Evolutionary conservation across 2,797 vertebrate genomes (phyloP), one percentile per base, ranked within the genome.

Genomic region (Mormyrus hasselquistii): DNA sequence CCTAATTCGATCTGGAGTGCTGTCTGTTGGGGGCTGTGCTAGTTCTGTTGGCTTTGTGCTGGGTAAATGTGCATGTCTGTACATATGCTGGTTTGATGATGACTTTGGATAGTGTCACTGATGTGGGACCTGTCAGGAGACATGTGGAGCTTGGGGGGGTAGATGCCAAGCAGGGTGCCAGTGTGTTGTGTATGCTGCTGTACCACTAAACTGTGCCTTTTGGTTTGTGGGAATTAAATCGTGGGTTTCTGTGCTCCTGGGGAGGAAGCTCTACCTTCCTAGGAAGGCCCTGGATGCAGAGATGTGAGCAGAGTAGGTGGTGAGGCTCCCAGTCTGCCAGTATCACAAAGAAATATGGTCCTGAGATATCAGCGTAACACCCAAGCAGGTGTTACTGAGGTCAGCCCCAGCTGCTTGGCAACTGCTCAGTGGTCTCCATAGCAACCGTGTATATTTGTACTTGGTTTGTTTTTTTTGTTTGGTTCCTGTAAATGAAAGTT

Each of bases 401-500:
- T 88, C 82, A 82, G 88, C 90, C 90, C 52, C 52, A 53, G 91
- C 91, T 92, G 91, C 91, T 89, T 93, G 83, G 92, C 91, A 92
- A 93, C 93, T 89, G 59, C 90, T 85, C 55, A 38, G 85, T 57
- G 87, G 89, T 93, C 89, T 89, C 93, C 92, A 92, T 92, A 90
- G 93, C 89, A 92, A 92, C 92, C 34, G 55, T n/a, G 90, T 89
- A 90, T 69, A 90, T 89, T 65, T 57, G 34, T 47, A 47, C 49
- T 83, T 57, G 52, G 29, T 49, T 22, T 59, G 2, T 65, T 59
- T 62, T 69, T 69, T 69, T 73, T 73, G 29, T 73, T 73, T 73
- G 4, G 65, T 12, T 12, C 62, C 25, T 41, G 34, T 44, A 44
- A 79, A 29, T 79, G 16, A 76, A 76, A 79, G 19, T 79, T 79